These are phyloP conservation scores for Eurois occulta DNA, from an alignment of 2,888 invertebrate species.

Conservation along the genomic window DNA sequence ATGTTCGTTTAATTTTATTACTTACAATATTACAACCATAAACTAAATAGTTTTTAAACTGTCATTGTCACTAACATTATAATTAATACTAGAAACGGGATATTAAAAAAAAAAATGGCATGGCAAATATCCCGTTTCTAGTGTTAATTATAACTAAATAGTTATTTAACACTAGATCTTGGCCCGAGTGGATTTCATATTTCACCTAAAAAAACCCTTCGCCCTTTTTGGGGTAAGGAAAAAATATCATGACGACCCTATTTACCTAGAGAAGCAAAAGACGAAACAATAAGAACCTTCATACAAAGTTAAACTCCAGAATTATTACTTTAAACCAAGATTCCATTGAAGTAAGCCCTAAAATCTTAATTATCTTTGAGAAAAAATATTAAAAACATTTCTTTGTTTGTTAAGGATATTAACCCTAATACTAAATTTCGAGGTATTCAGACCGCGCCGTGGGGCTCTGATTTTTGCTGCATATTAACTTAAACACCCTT, in stretches of 20 bases:
- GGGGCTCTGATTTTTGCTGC: background rate
- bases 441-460: background rate
- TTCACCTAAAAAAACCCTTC: background rate
- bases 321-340: background rate
- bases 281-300: background rate
- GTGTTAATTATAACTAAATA: too few relatives aligned
- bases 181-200: background rate
- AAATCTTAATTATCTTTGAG: background rate
- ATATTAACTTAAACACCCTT: background rate
- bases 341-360: background rate
- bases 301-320: background rate
- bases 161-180: background rate
- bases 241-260: background rate
- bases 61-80: too few relatives aligned
- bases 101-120: too few relatives aligned
- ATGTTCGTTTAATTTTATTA: background rate
- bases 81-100: too few relatives aligned
- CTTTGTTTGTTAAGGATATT: background rate
- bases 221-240: background rate
- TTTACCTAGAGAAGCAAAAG: background rate
- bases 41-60: background rate
- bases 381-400: background rate
- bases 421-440: background rate
- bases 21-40: background rate
- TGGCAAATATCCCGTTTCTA: too few relatives aligned